Evolutionary conservation across 2,797 vertebrate genomes (phyloP).

Genomic region (Pitangus sulphuratus): DNA sequence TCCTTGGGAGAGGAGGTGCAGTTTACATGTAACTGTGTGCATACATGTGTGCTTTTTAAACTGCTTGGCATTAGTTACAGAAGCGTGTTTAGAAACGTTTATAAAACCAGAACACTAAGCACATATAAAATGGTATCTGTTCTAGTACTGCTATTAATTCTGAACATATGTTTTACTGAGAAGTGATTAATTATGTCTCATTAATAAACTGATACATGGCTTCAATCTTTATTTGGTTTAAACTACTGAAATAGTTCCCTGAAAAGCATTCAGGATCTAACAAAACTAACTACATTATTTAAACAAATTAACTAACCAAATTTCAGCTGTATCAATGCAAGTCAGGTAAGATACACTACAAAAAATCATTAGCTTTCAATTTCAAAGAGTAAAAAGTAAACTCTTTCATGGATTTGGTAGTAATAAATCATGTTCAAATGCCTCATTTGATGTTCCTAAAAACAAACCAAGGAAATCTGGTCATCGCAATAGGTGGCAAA

Average conservation of each 20-base stretch:
- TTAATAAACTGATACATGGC: background rate
- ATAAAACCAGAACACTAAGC: background rate
- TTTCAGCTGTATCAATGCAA: background rate
- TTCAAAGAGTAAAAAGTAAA: background rate
- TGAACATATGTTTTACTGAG: background rate
- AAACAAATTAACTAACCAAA: background rate
- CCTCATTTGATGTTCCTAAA: background rate
- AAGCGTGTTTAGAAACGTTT: background rate
- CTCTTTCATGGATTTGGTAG: background rate
- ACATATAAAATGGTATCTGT: background rate
- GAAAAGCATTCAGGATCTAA: background rate
- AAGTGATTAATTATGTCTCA: background rate
- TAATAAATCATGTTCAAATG: background rate
- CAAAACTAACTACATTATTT: background rate
- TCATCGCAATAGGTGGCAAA: background rate
- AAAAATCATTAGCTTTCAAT: background rate
- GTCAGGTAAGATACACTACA: background rate
- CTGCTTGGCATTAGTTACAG: background rate
- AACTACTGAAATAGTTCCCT: background rate
- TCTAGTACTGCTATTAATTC: background rate
- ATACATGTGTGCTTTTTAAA: rapidly evolving
- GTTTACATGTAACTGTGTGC: background rate
- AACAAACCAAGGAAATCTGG: background rate
- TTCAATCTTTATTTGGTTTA: background rate
- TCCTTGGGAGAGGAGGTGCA: background rate